Evolutionary conservation across 2,113 vertebrate species (phyloP).

Genomic region (Festucalex cinctus): DNA sequence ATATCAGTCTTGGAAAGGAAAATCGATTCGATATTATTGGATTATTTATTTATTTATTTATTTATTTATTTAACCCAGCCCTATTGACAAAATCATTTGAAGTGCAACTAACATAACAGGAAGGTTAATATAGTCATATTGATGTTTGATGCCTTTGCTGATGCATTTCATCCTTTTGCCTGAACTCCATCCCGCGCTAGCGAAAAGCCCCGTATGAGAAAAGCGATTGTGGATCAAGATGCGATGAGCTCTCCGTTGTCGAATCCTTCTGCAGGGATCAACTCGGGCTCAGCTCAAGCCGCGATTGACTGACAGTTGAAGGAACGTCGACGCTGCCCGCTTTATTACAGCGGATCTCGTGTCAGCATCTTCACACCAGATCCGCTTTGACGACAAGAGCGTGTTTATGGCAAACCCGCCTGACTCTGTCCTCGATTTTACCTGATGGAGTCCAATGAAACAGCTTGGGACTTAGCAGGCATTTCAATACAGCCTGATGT

Average conservation of each 20-base stretch:
- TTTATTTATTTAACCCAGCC: too few species aligned
- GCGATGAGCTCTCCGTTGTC: constrained; percentile 16
- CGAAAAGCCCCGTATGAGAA: constrained; percentile 25
- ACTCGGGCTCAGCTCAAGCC: constrained; percentile 23
- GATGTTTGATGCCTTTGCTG: neutral
- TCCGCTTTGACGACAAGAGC: neutral
- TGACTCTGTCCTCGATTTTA: neutral
- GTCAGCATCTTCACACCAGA: constrained; percentile 27
- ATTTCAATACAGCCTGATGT: neutral
- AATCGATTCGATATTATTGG: too few species aligned
- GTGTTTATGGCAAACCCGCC: neutral
- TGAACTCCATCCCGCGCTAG: constrained; percentile 11
- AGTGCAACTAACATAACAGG: neutral
- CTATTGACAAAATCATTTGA: neutral
- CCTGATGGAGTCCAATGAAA: neutral
- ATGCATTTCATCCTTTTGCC: neutral
- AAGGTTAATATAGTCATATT: neutral
- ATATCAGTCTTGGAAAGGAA: too few species aligned
- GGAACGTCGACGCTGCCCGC: constrained; percentile 19
- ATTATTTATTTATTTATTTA: too few species aligned
- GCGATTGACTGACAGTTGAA: constrained; percentile 40
- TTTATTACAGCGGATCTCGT: constrained; percentile 15
- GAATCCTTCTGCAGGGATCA: constrained; percentile 36
- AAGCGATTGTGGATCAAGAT: constrained; percentile 21
- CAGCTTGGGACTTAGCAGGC: neutral